Base-by-base conservation (phyloP, 2,113 vertebrate genomes). In the Pituophis catenifer region DNA sequence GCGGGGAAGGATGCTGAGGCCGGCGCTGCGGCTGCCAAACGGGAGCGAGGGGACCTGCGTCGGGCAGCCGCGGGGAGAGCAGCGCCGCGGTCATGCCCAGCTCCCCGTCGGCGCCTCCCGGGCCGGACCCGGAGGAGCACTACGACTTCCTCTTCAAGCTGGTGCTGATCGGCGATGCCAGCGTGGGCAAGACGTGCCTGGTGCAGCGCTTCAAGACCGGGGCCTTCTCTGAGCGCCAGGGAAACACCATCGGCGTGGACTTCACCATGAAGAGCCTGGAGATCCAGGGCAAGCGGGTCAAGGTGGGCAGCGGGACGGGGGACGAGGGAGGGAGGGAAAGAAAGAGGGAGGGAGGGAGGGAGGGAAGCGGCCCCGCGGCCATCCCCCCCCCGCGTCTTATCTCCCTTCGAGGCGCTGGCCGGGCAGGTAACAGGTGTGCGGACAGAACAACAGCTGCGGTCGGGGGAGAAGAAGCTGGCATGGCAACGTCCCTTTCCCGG, bases 181-280 rank as follows among this genome's bases (percentile, higher is more conserved):
- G 98, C 94, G 98, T 99, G 94, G 98, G 98, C 70, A 99, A 99
- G 96, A 99, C 98, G 57, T 98, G 98, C 94, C 98, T 99, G 89
- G 98, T 98, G 57, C 98, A 98, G 97, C 97, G 98, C 54, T 98
- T 99, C 97, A 98, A 98, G 91, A 98, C 97, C 1, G 98, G 98
- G 19, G 96, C 96, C 90, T 99, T 99, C 96, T 96, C 97, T 59
- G 98, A 98, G 96, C 97, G 98, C 44, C 98, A 99, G 89, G 98
- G 98, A 62, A 99, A 97, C 96, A 99, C 98, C 62, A 99, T 99
- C 94, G 98, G 98, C 57, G 98, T 99, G 92, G 98, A 99, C 96
- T 99, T 99, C 95, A 98, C 98, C 92, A 98, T 99, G 98, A 98
- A 98, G 97, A 98, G 98, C 87, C 95, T 98, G 96, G 98, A 98